These are phyloP conservation scores for Meloidogyne chitwoodi DNA, from an alignment of 1,140 invertebrate genomes.

Conservation along the genomic window DNA sequence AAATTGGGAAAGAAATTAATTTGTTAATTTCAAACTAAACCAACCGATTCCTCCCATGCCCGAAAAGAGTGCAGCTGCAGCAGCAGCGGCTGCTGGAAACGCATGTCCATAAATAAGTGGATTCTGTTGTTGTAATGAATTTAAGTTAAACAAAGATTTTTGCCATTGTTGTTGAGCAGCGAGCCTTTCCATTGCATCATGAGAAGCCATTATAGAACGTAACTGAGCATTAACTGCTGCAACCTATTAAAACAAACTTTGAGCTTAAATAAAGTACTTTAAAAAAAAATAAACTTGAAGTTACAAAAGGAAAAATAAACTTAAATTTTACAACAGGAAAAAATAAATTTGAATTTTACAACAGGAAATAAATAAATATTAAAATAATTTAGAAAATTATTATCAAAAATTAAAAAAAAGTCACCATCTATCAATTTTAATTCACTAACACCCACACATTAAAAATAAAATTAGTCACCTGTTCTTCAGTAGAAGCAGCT, in stretches of 20 bases:
- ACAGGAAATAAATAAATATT: neutral
- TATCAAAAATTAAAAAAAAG: neutral
- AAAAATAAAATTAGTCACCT: constrained; percentile 3
- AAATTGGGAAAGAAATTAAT: neutral
- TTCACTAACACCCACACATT: neutral
- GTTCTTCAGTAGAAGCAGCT: constrained; percentile 10
- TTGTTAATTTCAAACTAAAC: neutral
- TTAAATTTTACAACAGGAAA: no score
- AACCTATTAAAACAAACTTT: neutral
- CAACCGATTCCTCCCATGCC: neutral
- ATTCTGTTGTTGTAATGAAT: constrained; percentile 17
- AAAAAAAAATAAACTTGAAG: no score
- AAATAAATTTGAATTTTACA: neutral
- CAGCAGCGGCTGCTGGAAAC: constrained; percentile 28
- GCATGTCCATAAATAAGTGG: constrained; percentile 24
- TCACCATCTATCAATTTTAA: neutral
- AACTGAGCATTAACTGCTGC: constrained; percentile 20
- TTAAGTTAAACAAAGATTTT: constrained; percentile 14
- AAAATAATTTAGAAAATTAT: neutral
- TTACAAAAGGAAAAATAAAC: no score
- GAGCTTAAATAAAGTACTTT: no score
- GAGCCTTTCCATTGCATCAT: constrained; percentile 22
- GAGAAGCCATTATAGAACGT: constrained; percentile 15
- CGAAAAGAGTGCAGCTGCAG: constrained; percentile 24
- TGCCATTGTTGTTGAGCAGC: constrained; percentile 17